Conservation (phyloP, 2,888 invertebrate species). For the Epinotia ramella region DNA sequence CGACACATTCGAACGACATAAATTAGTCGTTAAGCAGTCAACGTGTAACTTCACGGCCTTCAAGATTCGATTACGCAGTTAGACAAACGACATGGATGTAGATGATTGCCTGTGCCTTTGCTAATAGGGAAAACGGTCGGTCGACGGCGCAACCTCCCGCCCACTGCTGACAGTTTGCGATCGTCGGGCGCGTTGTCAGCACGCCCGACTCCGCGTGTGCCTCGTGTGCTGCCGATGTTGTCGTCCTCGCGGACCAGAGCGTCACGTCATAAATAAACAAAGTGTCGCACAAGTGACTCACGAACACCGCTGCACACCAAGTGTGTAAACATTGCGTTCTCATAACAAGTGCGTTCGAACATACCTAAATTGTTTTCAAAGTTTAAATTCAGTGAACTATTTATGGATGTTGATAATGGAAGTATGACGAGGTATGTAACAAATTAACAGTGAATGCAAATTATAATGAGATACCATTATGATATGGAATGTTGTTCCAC, state of each 20-base stretch:
- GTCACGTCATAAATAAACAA: constrained; percentile 72
- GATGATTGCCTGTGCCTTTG: constrained; percentile 65
- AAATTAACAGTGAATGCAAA: constrained; percentile 2
- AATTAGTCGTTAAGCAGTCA: constrained; percentile 39
- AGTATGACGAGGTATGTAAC: constrained; percentile 36
- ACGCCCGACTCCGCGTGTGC: constrained; percentile 53
- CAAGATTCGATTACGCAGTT: constrained; percentile 67
- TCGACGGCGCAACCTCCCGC: constrained; percentile 57
- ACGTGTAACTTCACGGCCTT: constrained; percentile 58
- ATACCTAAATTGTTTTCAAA: neutral
- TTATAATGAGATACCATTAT: constrained; percentile 2
- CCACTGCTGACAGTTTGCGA: constrained; percentile 68
- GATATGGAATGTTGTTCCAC: constrained; percentile 16
- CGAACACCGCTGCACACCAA: constrained; percentile 50
- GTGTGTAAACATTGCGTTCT: constrained; percentile 59
- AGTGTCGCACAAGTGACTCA: constrained; percentile 62
- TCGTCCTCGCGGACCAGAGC: constrained; percentile 48
- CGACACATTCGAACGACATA: constrained; percentile 33
- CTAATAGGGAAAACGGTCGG: constrained; percentile 72
- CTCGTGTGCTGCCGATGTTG: constrained; percentile 42
- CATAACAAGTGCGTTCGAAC: constrained; percentile 19
- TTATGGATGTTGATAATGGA: constrained; percentile 30
- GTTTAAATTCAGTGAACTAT: constrained; percentile 4
- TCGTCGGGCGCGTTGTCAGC: constrained; percentile 64
- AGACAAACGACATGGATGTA: constrained; percentile 63